A percentile compares a stretch with the other conserved stretches of the same genome.
phyloP scores from a whole-genome alignment of 2,797 vertebrate species.

The Onychomys torridus region DNA sequence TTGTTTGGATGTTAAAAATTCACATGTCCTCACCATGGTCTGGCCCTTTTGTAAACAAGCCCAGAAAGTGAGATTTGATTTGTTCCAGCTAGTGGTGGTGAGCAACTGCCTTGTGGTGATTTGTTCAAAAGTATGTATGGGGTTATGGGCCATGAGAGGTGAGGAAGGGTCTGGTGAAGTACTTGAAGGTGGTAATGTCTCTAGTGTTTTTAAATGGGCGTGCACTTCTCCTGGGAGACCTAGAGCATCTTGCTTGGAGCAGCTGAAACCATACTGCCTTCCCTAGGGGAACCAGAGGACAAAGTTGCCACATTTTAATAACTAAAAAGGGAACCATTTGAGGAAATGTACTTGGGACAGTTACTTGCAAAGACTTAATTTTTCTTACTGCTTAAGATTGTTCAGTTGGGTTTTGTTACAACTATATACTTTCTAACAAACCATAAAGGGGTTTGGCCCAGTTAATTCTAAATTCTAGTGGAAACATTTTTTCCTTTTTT shows the following conservation, averaged over 20 bases:
- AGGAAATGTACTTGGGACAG: neutral
- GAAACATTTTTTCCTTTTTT: neutral
- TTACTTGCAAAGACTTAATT: neutral
- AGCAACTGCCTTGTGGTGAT: neutral
- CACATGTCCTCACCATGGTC: neutral
- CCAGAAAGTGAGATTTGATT: neutral
- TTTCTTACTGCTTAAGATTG: neutral
- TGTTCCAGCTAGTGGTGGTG: neutral
- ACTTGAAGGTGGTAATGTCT: no score
- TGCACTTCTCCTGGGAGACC: neutral
- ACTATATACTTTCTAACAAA: no score
- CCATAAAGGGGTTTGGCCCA: neutral
- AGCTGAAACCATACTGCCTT: neutral
- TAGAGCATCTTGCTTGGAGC: neutral
- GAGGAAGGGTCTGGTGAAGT: neutral
- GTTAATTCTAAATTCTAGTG: neutral
- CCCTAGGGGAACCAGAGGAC: neutral
- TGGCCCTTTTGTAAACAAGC: neutral
- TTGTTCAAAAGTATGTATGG: neutral
- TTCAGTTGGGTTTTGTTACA: neutral
- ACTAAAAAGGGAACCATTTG: neutral
- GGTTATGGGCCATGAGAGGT: neutral
- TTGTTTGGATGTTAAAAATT: neutral
- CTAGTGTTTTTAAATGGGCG: no score
- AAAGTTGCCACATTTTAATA: neutral